Percentiles rank a stretch among this genome's conserved stretches.
Evolutionary conservation across 2,797 vertebrate genomes (phyloP).

Genomic region (Epinephelus malabaricus): DNA sequence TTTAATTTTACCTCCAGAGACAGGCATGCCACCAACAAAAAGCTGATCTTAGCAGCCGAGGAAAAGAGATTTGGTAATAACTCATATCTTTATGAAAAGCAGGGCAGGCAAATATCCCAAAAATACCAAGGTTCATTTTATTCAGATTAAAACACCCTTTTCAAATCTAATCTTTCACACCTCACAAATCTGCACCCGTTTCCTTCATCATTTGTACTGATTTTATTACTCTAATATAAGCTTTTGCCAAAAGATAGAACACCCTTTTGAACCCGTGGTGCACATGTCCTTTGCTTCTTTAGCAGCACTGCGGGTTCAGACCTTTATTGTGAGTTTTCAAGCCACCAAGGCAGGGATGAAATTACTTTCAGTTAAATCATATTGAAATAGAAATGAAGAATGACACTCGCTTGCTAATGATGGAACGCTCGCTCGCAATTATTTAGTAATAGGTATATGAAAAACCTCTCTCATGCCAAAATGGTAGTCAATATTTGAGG

Average conservation of each 20-base stretch:
- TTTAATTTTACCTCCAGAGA: neutral
- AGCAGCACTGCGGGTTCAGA: neutral
- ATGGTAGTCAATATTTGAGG: slow-evolving; percentile 34
- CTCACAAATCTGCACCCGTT: slow-evolving; percentile 10
- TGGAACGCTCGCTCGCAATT: neutral
- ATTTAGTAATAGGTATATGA: slow-evolving; percentile 8
- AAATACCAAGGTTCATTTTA: neutral
- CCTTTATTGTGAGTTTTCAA: neutral
- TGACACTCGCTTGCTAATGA: slow-evolving; percentile 25
- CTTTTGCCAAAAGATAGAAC: slow-evolving; percentile 13
- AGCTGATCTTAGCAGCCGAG: neutral
- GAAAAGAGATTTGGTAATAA: slow-evolving; percentile 11
- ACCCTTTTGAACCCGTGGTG: neutral
- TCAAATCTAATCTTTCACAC: slow-evolving; percentile 23
- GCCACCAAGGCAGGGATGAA: neutral
- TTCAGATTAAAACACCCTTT: slow-evolving; percentile 19
- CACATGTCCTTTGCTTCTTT: neutral
- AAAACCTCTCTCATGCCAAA: slow-evolving; percentile 18
- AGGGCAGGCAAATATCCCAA: neutral
- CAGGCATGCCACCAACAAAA: neutral
- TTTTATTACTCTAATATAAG: slow-evolving; percentile 21
- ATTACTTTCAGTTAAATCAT: slow-evolving; percentile 9
- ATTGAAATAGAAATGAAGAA: slow-evolving; percentile 18
- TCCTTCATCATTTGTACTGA: neutral
- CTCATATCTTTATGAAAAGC: slow-evolving; percentile 5